phyloP scores from a whole-genome alignment of 2,113 vertebrate species.

The Tachuris rubrigastra region DNA sequence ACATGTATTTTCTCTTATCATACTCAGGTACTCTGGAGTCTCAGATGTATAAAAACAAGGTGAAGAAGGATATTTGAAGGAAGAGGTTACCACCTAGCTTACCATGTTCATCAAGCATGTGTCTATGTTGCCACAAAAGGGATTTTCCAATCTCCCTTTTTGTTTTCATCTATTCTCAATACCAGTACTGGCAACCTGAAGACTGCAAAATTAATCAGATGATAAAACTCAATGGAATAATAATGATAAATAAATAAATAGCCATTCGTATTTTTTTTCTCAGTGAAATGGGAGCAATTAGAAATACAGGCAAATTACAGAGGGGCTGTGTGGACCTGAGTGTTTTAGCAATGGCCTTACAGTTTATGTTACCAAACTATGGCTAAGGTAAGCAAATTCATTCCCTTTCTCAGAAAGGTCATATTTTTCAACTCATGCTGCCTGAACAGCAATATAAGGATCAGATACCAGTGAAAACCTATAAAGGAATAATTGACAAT shows the following conservation, averaged over 20 bases:
- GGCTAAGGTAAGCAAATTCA: background rate
- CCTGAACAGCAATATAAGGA: background rate
- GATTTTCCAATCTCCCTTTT: background rate
- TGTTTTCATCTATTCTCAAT: background rate
- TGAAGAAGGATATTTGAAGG: background rate
- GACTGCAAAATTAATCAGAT: background rate
- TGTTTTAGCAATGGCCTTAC: background rate
- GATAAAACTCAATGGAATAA: background rate
- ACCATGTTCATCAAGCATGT: background rate
- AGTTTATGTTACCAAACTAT: background rate
- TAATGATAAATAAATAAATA: background rate
- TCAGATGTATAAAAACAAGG: background rate
- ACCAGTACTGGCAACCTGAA: background rate
- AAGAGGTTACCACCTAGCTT: background rate
- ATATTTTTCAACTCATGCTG: background rate
- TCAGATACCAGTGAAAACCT: background rate
- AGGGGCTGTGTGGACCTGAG: rapidly evolving
- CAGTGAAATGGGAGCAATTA: background rate
- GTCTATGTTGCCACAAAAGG: background rate
- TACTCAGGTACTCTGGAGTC: background rate
- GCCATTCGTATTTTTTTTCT: background rate
- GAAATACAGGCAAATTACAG: background rate
- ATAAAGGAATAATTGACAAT: background rate
- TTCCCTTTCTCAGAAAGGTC: background rate
- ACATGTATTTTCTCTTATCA: background rate